Evolutionary conservation across 1,140 invertebrate genomes (phyloP).

Genomic region (Rhagoletis pomonella): DNA sequence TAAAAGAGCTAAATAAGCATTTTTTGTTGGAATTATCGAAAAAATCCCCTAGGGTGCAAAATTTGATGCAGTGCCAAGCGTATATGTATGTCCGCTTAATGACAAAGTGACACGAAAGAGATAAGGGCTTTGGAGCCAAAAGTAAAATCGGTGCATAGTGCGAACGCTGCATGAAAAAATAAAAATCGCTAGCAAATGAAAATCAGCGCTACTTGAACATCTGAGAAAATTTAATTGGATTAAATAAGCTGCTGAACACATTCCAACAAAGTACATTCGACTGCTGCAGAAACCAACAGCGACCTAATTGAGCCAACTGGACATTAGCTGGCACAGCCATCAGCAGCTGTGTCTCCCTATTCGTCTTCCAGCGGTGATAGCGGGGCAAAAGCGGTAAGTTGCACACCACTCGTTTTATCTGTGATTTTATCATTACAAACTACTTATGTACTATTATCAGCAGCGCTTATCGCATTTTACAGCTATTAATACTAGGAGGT

Average conservation of each 20-base stretch:
- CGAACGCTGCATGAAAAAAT: not conserved
- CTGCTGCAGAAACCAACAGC: slow-evolving; percentile 22
- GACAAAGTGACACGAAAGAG: not conserved
- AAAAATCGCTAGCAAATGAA: not conserved
- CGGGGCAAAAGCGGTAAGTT: slow-evolving; percentile 2
- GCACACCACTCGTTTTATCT: not conserved
- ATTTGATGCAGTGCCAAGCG: not conserved
- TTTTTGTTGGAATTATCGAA: not conserved
- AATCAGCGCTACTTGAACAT: not conserved
- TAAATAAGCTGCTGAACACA: slow-evolving; percentile 15
- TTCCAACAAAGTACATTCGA: slow-evolving; percentile 41
- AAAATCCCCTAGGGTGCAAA: not conserved
- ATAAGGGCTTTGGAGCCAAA: not conserved
- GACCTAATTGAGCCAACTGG: slow-evolving; percentile 5
- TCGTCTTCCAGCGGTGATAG: not conserved
- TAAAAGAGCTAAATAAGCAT: slow-evolving; percentile 15
- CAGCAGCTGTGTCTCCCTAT: not conserved
- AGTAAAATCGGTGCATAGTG: not conserved
- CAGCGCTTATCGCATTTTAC: slow-evolving; percentile 25
- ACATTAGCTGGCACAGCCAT: not conserved
- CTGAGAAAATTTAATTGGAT: slow-evolving; percentile 7
- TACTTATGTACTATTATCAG: slow-evolving; percentile 15
- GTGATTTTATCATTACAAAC: not conserved
- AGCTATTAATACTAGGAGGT: not conserved
- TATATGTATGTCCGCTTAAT: not conserved